Base-by-base conservation (phyloP, 2,888 invertebrate species). In the Matsumyia berberina region DNA sequence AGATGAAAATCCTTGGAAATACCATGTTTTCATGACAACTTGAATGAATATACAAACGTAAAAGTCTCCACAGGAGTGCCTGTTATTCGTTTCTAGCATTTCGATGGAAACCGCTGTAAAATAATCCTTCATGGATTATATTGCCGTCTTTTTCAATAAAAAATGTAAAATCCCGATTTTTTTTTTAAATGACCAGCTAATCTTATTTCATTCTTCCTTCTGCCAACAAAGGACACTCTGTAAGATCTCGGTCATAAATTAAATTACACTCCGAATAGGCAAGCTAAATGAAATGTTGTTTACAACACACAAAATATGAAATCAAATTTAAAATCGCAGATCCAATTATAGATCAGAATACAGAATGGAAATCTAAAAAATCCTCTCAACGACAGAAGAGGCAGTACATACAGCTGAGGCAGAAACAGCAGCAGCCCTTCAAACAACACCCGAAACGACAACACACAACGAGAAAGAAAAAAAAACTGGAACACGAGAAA, bases 291-390 rank as follows among this genome's bases (percentile, higher is more conserved):
- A 76, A 76, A 76, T 51, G 57, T 51, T 67, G 60, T 77, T 69
- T 77, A 77, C 67, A 77, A 77, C 53, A 51, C 77, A 69, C 67
- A 77, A 77, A 77, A 77, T 77, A 77, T 69, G 67, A 67, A 69
- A 77, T 67, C 58, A 69, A 69, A 74, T 77, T 69, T 69, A 49
- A 77, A 67, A 77, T 77, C 77, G 51, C 12, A 69, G 67, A 77
- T 77, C 77, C 77, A 77, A 77, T 77, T 77, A 77, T 69, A 77
- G 77, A 77, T 77, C 51, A 35, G 60, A 58, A 53, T 58, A 76
- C 49, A 31, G 55, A 73, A 44, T 57, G 44, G 33, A 70, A 58
- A 58, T 58, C 37, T 60, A 39, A 72, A 39, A 51, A 31, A 67
- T 58, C 58, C 60, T 67, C 51, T 67, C 77, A 67, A 15, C 31